These are phyloP conservation scores for Sebastes vulpes DNA, from an alignment of 2,797 vertebrate genomes.

Conservation along the genomic window DNA sequence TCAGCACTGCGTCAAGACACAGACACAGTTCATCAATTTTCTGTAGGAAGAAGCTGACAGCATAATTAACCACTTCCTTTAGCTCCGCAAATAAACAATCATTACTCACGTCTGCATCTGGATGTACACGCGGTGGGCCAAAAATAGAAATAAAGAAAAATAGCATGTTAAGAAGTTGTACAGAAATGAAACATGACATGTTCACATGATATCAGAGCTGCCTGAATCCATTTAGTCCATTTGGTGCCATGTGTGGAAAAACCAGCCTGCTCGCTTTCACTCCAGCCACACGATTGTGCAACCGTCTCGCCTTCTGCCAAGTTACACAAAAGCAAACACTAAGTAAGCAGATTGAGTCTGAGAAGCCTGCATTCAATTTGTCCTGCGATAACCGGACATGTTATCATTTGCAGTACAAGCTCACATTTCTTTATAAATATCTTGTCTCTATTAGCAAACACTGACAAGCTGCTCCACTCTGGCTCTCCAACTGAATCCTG, in stretches of 20 bases:
- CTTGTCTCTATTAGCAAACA: conserved; percentile 55
- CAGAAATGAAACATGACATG: conserved; percentile 25
- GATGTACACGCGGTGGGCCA: not conserved
- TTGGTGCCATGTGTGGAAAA: conserved; percentile 23
- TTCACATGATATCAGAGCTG: conserved; percentile 42
- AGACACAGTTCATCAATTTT: conserved; percentile 63
- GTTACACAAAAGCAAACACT: conserved; percentile 62
- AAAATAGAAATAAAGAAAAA: conserved; percentile 31
- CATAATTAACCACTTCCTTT: conserved; percentile 74
- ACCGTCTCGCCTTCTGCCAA: conserved; percentile 55
- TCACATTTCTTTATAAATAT: conserved; percentile 35
- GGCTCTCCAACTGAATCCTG: conserved; percentile 7
- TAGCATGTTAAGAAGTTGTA: conserved; percentile 12
- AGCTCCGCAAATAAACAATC: conserved; percentile 62
- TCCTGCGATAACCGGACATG: conserved; percentile 49
- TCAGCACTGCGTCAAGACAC: conserved; percentile 54
- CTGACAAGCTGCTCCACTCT: conserved; percentile 19
- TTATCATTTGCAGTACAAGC: conserved; percentile 43
- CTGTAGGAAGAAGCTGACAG: conserved; percentile 60
- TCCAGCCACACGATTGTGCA: conserved; percentile 33
- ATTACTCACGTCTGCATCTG: conserved; percentile 63
- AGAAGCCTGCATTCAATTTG: conserved; percentile 46
- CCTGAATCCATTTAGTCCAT: conserved; percentile 12
- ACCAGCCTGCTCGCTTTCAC: conserved; percentile 29
- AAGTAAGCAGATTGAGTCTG: conserved; percentile 63